Conservation (phyloP, 2,888 invertebrate genomes). For the Thera obeliscata region DNA sequence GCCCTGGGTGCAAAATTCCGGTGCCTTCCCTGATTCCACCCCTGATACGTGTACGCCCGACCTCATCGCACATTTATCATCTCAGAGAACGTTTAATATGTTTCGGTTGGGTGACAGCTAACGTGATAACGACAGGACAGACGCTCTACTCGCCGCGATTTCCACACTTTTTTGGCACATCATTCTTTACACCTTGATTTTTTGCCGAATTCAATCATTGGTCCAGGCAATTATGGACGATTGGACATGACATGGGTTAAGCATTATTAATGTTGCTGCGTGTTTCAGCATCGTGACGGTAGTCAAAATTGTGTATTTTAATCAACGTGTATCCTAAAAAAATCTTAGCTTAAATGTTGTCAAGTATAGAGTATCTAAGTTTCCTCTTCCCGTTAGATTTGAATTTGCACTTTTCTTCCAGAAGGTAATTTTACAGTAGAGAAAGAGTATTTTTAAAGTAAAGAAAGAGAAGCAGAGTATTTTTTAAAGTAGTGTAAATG, state of each 20-base stretch:
- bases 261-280: background rate
- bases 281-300: background rate
- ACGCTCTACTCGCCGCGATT: conserved; percentile 50
- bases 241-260: conserved; percentile 21
- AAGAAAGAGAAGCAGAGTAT: too few relatives aligned
- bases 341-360: too few relatives aligned
- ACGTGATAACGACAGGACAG: conserved; percentile 56
- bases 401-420: too few relatives aligned
- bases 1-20: background rate
- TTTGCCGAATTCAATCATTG: conserved; percentile 26
- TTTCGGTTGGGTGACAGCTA: conserved; percentile 72
- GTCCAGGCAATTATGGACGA: conserved; percentile 5
- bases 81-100: conserved; percentile 78
- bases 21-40: conserved; percentile 23
- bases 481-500: too few relatives aligned
- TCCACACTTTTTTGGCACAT: conserved; percentile 47
- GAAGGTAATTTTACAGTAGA: too few relatives aligned
- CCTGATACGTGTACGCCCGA: conserved; percentile 55
- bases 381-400: too few relatives aligned
- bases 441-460: too few relatives aligned
- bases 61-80: conserved; percentile 77
- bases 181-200: conserved; percentile 26
- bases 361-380: too few relatives aligned
- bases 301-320: too few relatives aligned
- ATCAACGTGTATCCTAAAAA: too few relatives aligned